These are phyloP conservation scores for Baccha elongata DNA, from an alignment of 2,888 invertebrate genomes.

Conservation along the genomic window DNA sequence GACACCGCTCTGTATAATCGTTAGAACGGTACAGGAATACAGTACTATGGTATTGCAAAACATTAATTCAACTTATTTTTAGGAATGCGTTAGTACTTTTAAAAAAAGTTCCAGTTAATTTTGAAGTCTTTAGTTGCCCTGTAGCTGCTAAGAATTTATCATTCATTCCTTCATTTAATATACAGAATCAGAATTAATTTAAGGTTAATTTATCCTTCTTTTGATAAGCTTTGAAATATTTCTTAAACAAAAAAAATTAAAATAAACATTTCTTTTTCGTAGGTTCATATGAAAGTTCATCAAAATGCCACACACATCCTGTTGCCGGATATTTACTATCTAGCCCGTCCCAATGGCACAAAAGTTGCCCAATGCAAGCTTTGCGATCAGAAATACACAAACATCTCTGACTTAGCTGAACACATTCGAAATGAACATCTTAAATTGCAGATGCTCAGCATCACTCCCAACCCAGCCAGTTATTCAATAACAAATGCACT, in stretches of 20 bases:
- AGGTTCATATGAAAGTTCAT: slow-evolving; percentile 85
- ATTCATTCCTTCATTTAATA: no score
- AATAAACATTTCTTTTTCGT: slow-evolving; percentile 77
- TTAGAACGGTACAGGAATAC: no score
- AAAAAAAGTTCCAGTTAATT: no score
- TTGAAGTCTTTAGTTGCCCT: no score
- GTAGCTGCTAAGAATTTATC: no score
- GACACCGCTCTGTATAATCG: no score
- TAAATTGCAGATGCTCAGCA: slow-evolving; percentile 6
- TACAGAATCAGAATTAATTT: no score
- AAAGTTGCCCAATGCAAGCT: slow-evolving; percentile 78
- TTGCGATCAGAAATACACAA: slow-evolving; percentile 76
- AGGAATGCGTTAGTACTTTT: no score
- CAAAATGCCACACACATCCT: slow-evolving; percentile 59
- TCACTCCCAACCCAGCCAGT: slow-evolving; percentile 75
- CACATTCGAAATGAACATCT: slow-evolving; percentile 74
- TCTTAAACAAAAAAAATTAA: neutral
- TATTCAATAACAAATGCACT: slow-evolving; percentile 80
- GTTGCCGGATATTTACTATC: slow-evolving; percentile 65
- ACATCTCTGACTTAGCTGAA: slow-evolving; percentile 75
- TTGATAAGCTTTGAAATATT: no score
- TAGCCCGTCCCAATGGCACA: slow-evolving; percentile 77
- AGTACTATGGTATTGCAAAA: no score
- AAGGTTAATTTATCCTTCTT: no score
- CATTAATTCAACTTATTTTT: no score